phyloP scores from a whole-genome alignment of 2,888 invertebrate genomes.

The Lasioglossum pauxillum region DNA sequence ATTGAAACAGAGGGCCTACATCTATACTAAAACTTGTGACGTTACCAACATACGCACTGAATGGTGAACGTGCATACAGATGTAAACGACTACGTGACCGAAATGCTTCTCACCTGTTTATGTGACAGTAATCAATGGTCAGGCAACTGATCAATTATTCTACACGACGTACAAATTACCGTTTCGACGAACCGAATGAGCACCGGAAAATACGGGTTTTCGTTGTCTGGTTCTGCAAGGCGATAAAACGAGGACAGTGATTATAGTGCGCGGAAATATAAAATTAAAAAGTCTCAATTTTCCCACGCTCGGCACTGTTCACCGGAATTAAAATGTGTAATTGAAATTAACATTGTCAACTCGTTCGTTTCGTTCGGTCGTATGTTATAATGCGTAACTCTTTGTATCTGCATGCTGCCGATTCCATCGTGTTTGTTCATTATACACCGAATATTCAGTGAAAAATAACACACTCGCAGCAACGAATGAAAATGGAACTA shows the following conservation, averaged over 20 bases:
- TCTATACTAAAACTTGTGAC: constrained; percentile 51
- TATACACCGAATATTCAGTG: not conserved
- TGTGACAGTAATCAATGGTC: constrained; percentile 63
- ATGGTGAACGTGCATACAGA: constrained; percentile 37
- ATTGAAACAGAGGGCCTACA: constrained; percentile 29
- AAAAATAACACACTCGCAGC: not conserved
- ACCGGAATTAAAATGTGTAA: constrained; percentile 20
- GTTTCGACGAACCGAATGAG: constrained; percentile 16
- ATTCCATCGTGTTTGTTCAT: not conserved
- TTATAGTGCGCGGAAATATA: constrained; percentile 23
- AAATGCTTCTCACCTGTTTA: constrained; percentile 62
- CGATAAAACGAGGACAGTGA: constrained; percentile 2
- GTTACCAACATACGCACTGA: constrained; percentile 32
- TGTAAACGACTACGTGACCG: constrained; percentile 62
- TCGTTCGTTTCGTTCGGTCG: constrained; percentile 13
- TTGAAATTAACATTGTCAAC: constrained; percentile 48
- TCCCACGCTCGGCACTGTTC: constrained; percentile 11
- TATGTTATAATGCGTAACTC: constrained; percentile 1
- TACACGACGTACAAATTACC: constrained; percentile 54
- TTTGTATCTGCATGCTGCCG: not conserved
- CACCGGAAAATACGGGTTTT: constrained; percentile 21
- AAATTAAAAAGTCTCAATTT: constrained; percentile 45
- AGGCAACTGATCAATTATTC: constrained; percentile 61
- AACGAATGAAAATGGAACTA: not conserved
- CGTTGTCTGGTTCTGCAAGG: not conserved